phyloP scores from a whole-genome alignment of 2,113 vertebrate genomes.

The Oostethus manadensis region DNA sequence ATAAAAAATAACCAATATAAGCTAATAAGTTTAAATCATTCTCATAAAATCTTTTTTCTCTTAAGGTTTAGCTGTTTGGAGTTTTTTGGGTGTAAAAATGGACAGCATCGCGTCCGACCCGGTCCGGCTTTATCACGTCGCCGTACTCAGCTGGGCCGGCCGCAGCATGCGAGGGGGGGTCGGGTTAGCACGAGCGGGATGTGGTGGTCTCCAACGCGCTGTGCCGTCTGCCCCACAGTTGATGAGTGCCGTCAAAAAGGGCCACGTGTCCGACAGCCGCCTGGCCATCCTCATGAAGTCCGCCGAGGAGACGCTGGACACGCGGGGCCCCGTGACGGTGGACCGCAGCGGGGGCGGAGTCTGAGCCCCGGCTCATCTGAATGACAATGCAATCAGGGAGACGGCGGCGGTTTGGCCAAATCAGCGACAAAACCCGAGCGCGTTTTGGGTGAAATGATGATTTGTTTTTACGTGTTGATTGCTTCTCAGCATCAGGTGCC shows the following conservation, averaged over 20 bases:
- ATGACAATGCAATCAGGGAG: conserved; percentile 55
- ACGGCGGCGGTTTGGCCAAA: conserved; percentile 21
- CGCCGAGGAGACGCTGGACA: conserved; percentile 84
- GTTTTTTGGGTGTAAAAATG: neutral
- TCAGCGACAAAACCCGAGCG: conserved; percentile 12
- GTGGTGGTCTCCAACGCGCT: neutral
- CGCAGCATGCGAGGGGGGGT: conserved; percentile 2
- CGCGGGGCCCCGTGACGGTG: conserved; percentile 80
- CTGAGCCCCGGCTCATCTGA: conserved; percentile 63
- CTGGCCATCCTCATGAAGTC: conserved; percentile 92
- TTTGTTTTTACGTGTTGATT: conserved; percentile 9
- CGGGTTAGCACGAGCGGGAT: neutral
- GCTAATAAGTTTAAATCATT: too few relatives aligned
- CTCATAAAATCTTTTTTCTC: too few relatives aligned
- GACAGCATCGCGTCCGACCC: neutral
- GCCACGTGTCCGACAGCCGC: conserved; percentile 87
- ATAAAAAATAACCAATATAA: too few relatives aligned
- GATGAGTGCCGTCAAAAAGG: conserved; percentile 95
- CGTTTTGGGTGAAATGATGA: conserved; percentile 22
- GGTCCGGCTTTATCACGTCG: conserved; percentile 18
- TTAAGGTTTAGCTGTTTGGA: too few relatives aligned
- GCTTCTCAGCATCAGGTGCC: conserved; percentile 31
- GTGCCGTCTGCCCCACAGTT: conserved; percentile 69
- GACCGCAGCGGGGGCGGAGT: conserved; percentile 92
- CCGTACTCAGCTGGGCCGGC: neutral